These are phyloP conservation scores for Orestias chungarensis DNA, from an alignment of 2,797 vertebrate genomes.

Conservation along the genomic window DNA sequence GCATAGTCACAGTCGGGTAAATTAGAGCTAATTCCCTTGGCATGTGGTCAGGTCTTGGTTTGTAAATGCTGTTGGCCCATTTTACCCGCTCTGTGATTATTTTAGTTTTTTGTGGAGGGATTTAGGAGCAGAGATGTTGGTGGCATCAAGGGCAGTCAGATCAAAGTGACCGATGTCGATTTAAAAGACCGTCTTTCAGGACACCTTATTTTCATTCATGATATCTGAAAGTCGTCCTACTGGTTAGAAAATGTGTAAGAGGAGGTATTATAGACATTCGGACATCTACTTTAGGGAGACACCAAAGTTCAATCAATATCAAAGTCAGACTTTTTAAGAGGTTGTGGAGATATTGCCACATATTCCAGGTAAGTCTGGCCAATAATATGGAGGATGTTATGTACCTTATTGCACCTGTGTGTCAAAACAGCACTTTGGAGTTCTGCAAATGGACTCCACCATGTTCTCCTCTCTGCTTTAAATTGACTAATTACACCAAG, in stretches of 20 bases:
- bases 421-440: conserved; percentile 29
- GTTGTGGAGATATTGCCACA: neutral
- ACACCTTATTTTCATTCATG: conserved; percentile 31
- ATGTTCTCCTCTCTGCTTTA: conserved; percentile 40
- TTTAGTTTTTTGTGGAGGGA: conserved; percentile 27
- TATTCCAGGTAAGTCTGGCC: neutral
- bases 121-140: conserved; percentile 29
- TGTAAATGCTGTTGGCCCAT: conserved; percentile 14
- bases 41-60: conserved; percentile 34
- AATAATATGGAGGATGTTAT: conserved; percentile 29
- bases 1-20: conserved; percentile 48
- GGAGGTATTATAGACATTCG: conserved; percentile 6
- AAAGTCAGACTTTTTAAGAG: neutral
- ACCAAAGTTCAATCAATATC: conserved; percentile 12
- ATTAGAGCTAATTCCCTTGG: conserved; percentile 65
- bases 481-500: conserved; percentile 51
- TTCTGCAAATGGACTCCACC: conserved; percentile 40
- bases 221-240: conserved; percentile 31
- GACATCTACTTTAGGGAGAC: conserved; percentile 11
- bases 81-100: conserved; percentile 27
- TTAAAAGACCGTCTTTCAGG: conserved; percentile 41
- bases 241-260: conserved; percentile 1
- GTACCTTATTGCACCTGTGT: conserved; percentile 32
- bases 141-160: conserved; percentile 43
- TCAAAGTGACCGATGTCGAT: conserved; percentile 58